Conservation (phyloP, 2,113 vertebrate species). For the Hiodon tergisus region DNA sequence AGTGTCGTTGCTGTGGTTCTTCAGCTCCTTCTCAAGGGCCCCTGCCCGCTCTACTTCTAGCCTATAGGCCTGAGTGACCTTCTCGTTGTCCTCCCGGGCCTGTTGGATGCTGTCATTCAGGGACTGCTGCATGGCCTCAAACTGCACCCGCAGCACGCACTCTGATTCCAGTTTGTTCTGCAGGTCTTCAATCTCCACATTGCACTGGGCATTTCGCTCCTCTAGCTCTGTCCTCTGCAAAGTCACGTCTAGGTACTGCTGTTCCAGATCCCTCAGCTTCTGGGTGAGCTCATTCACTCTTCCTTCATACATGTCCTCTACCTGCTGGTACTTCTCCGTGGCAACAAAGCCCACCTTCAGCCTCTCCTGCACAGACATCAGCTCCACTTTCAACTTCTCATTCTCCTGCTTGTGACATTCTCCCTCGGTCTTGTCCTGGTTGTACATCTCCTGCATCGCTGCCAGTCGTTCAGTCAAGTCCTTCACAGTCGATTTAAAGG, state of each 20-base stretch:
- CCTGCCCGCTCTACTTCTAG: constrained; percentile 52
- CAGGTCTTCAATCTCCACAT: constrained; percentile 51
- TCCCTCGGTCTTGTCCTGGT: constrained; percentile 48
- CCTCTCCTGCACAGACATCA: constrained; percentile 62
- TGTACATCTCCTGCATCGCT: constrained; percentile 55
- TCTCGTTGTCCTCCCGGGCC: constrained; percentile 61
- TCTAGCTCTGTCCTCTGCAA: constrained; percentile 52
- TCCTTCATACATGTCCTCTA: constrained; percentile 52
- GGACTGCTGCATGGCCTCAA: constrained; percentile 63
- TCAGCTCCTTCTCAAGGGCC: constrained; percentile 63
- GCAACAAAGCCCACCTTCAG: constrained; percentile 58
- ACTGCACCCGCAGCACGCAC: constrained; percentile 53
- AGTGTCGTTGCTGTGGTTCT: constrained; percentile 42
- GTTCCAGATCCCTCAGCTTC: constrained; percentile 59
- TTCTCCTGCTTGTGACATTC: constrained; percentile 57
- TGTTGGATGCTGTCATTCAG: constrained; percentile 58
- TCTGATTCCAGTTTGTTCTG: constrained; percentile 59
- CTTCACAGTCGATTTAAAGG: constrained; percentile 56
- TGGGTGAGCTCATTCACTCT: constrained; percentile 55
- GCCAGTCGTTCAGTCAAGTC: constrained; percentile 63
- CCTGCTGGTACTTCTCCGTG: constrained; percentile 56
- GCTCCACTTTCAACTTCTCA: constrained; percentile 56
- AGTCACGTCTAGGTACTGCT: constrained; percentile 47
- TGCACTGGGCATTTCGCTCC: constrained; percentile 51
- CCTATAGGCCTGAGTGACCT: constrained; percentile 44